Base-by-base conservation (phyloP, 2,888 invertebrate genomes). In the Machimus rusticus region DNA sequence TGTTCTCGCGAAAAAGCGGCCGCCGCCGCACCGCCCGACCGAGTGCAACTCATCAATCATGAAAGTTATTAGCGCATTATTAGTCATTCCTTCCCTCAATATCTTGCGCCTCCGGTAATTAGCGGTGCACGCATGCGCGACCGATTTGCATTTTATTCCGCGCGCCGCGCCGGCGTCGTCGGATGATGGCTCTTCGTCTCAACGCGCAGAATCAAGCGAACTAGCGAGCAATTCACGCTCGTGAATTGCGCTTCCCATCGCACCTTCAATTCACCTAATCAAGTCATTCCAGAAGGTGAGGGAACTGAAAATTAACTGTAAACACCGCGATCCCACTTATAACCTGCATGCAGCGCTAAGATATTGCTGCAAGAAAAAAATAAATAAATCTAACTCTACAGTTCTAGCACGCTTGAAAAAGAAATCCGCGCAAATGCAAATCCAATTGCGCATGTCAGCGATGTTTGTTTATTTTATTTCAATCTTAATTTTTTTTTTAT, bases 401-500 rank as follows among this genome's bases (percentile, higher is more conserved):
- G 55, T 28, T 66, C 31, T 74, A 6, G 31, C 28, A 74, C 14
- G 37, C 28, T 39, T 23, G 23, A 46, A 46, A 23, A 39, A 39
- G n/a, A 84, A 74, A 84, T 39, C 39, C 28, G n/a, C 19, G 37
- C 66, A 66, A 84, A 84, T 84, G 84, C 84, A 84, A 84, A 84
- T 84, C 84, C 84, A 84, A 84, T 84, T 84, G 84, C 84, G 84
- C 84, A 84, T 84, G 84, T 84, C 84, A 84, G 66, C 74, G 74
- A 19, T 66, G 39, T 39, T 51, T 51, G 51, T 51, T 51, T 51
- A n/a, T n/a, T 51, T 51, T 5, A 51, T 51, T 51, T 51, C 51
- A n/a, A 51, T n/a, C 16, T 51, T n/a, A n/a, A n/a, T 6, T 51
- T 51, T 51, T 51, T 51, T 19, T 6, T 6, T 19, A 51, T 19